These are phyloP conservation scores for Esperia sulphurella DNA, from an alignment of 2,888 invertebrate species.

Conservation along the genomic window DNA sequence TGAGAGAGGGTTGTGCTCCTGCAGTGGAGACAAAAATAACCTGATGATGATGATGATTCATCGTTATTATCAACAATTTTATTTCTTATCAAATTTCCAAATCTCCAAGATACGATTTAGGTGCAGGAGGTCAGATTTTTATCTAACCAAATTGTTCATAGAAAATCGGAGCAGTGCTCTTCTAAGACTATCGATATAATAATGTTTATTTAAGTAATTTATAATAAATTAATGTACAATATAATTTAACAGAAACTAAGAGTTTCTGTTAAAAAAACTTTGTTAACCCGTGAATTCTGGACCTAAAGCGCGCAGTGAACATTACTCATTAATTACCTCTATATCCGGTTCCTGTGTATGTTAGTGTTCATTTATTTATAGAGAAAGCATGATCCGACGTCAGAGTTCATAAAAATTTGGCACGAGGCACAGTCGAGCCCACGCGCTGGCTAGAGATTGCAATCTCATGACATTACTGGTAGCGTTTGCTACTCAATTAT, in stretches of 20 bases:
- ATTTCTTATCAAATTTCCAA: neutral
- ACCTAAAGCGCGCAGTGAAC: too few species aligned
- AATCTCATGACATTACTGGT: slow-evolving; percentile 5
- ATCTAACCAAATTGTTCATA: neutral
- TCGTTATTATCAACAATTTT: too few species aligned
- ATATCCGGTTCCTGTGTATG: slow-evolving; percentile 16
- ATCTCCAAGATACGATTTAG: too few species aligned
- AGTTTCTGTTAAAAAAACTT: too few species aligned
- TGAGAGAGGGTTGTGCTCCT: too few species aligned
- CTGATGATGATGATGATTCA: too few species aligned
- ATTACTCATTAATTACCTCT: slow-evolving; percentile 11
- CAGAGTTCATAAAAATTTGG: slow-evolving; percentile 19
- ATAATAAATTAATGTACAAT: too few species aligned
- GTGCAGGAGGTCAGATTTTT: too few species aligned
- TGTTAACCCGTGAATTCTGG: too few species aligned
- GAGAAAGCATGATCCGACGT: slow-evolving; percentile 14
- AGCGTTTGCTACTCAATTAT: neutral
- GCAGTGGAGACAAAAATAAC: too few species aligned
- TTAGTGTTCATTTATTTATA: slow-evolving; percentile 15
- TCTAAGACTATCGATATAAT: neutral
- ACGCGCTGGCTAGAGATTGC: slow-evolving; percentile 8
- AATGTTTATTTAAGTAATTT: too few species aligned
- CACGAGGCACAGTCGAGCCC: slow-evolving; percentile 12
- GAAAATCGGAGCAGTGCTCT: neutral
- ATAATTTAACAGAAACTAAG: too few species aligned